Percentiles rank a stretch among this genome's conserved stretches.
phyloP scores from a whole-genome alignment of 2,113 vertebrate genomes.

The Osmerus mordax region DNA sequence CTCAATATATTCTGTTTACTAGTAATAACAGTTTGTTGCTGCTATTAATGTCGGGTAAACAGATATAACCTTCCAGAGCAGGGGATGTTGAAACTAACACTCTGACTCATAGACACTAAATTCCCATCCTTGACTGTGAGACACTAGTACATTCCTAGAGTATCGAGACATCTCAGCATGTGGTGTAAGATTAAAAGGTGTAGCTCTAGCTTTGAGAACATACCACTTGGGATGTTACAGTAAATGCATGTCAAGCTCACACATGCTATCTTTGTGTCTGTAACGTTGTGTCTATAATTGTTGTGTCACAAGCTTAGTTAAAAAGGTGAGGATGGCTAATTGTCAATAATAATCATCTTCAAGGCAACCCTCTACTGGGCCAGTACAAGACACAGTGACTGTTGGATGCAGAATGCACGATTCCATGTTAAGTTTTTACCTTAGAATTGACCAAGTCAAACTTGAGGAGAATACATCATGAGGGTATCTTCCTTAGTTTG shows the following conservation, averaged over 20 bases:
- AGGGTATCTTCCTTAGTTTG: neutral
- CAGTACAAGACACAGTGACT: neutral
- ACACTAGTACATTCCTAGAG: neutral
- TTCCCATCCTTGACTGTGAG: neutral
- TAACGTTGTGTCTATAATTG: too few species aligned
- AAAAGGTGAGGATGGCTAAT: neutral
- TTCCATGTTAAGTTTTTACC: neutral
- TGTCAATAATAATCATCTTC: neutral
- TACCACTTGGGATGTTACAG: neutral
- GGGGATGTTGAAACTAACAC: neutral
- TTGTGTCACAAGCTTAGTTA: neutral
- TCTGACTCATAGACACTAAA: too few species aligned
- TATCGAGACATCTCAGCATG: neutral
- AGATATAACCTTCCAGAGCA: neutral
- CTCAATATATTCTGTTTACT: too few species aligned
- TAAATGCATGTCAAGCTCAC: neutral
- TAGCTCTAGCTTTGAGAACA: conserved; percentile 8
- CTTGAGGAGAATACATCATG: neutral
- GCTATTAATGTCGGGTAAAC: too few species aligned
- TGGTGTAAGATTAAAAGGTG: neutral
- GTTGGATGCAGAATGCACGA: neutral
- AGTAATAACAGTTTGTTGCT: too few species aligned
- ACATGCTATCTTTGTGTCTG: neutral
- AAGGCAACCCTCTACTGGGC: neutral
- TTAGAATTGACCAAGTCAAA: neutral